Base-by-base conservation (phyloP, 2,113 vertebrate species). In the Nyctereutes procyonoides region DNA sequence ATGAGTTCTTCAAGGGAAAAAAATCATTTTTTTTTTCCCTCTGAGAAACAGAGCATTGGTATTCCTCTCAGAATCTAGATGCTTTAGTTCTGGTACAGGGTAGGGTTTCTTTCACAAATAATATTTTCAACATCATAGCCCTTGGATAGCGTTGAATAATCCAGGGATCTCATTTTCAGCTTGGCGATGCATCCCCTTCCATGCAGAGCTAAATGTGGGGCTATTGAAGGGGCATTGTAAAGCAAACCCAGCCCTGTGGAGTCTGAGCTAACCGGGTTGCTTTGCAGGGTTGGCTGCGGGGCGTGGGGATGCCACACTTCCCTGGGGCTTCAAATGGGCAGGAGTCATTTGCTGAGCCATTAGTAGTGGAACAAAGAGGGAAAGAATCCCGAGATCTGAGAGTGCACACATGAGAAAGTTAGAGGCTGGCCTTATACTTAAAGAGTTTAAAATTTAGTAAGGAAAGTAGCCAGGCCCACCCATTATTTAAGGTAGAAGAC, bases 41-140 rank as follows among this genome's bases (percentile, higher is more conserved):
- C 63, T 35, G 10, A 74, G 32, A 86, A 48, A 56, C 32, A 96
- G 22, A 80, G 7, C 82, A 93, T 90, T 96, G 65, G 17, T 91
- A 93, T 97, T 97, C 91, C 30, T 93, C 67, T 96, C 90, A 95
- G 84, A 67, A 82, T 88, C 58, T 69, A 63, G 35, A 82, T 77
- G 56, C 17, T 95, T 97, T 86, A 89, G 67, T 89, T 96, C 60
- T 93, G 84, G 91, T 96, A 80, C 8, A 71, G 51, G 35, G 35
- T 55, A 88, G 35, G 97, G 28, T 93, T 97, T 95, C 89, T 94
- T 97, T 65, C 85, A 91, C 86, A 96, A 95, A 92, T 87, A 97
- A 67, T 93, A 87, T 93, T 98, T 96, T 95, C 95, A 93, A 62
- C 58, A 87, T 81, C 53, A 95, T n/a, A 97, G 82, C 91, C 82